Base-by-base conservation (phyloP, 1,140 invertebrate genomes). In the Brachionus sp. region DNA sequence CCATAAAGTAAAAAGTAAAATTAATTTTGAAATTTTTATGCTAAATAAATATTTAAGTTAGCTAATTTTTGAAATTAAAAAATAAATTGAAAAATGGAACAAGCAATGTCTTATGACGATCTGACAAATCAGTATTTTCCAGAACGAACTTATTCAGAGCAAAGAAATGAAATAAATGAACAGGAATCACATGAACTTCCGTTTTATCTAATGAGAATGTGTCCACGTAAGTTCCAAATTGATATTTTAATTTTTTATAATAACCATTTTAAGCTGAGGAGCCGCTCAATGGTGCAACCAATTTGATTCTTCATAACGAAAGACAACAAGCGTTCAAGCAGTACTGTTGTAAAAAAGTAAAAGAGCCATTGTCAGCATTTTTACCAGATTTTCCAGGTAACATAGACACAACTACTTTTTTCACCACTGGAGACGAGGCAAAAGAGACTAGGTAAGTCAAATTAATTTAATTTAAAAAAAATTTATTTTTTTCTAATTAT, bases 331-430 rank as follows among this genome's bases (percentile, higher is more conserved):
- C 50, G 9, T 80, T 80, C 42, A 80, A 80, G 50, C 77, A 80
- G 42, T 80, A 80, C 16, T 80, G 77, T 37, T 80, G 77, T 44
- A 80, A 80, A 80, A 80, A 80, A 66, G 77, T 80, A 50, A 80
- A 80, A 64, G 77, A 80, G 13, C 62, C 77, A 16, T 66, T 80
- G 50, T 80, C 77, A 12, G 77, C 77, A 37, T 80, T 80, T 80
- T 12, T 80, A 66, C 77, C 77, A 9, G 77, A 80, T 13, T 80
- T 80, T 80, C 77, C 77, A 25, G 77, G 77, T 35, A 80, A 66
- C 16, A 80, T 80, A 19, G 77, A 80, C 50, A 66, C 77, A 5
- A 57, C 77, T n/a, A 25, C 37, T 10, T 62, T 62, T 66, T 57
- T 80, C 12, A 66, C 5, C 7, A 80, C 46, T 37, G 77, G 37